Evolutionary conservation across 35 echinoderm and acorn worm species (phyloP), one percentile per base, ranked within the genome.

Genomic region (Acanthaster planci): DNA sequence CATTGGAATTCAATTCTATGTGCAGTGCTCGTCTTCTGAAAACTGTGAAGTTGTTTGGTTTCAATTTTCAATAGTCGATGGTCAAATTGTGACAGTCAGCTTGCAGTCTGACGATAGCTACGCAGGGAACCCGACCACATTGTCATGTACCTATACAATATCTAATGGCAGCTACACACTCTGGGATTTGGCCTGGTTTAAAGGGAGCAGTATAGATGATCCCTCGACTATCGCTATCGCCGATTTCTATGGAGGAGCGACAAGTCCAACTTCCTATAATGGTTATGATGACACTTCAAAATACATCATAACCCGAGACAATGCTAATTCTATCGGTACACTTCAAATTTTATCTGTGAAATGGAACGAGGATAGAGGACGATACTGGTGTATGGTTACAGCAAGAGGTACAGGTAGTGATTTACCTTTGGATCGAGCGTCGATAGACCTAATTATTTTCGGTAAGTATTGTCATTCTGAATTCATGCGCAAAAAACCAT

Each of bases 131-230:
- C 55, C 55, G 18, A 59, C 55, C 27, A 59, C 55, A 9, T 26
- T 59, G 55, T 59, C 55, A 59, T 59, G 55, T 17, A n/a, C 55
- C 55, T 59, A 59, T 26, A 59, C 55, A n/a, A 59, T 59, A n/a
- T 26, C 27, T 18, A 7, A 59, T 7, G 8, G 27, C 27, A 12
- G 18, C 19, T 59, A 59, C 27, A 26, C 19, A 59, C 55, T 59
- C 2, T 59, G 3, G 2, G 55, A 59, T 59, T 26, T 59, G 55
- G 55, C 19, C 19, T 59, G 55, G 55, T 19, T 59, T 26, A 59
- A 59, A 59, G 55, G 55, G 8, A 26, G 27, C 4, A 59, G 55
- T 59, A n/a, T 59, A n/a, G 27, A 2, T 5, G 5, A 0, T 26
- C 55, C 55, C 19, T 5, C 5, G 19, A 12, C 55, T 26, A 10